Evolutionary conservation across 2,797 vertebrate genomes (phyloP).

Genomic region (Hapalemur alaotrensis): DNA sequence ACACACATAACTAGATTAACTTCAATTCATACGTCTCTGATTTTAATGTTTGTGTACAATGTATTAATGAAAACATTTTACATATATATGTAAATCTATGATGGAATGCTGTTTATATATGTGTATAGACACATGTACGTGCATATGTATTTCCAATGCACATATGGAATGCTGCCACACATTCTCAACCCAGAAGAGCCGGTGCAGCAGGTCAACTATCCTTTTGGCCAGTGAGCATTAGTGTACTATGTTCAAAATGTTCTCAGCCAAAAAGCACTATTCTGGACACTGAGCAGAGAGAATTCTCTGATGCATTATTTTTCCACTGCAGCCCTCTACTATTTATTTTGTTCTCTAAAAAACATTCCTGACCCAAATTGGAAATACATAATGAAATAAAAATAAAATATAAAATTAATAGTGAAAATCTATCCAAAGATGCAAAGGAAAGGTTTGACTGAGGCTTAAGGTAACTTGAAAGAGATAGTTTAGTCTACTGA

Average conservation of each 20-base stretch:
- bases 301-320: not conserved
- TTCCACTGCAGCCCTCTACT: not conserved
- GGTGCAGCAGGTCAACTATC: not conserved
- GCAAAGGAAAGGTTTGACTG: not conserved
- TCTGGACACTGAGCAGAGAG: not conserved
- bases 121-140: not conserved
- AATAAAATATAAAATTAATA: not conserved
- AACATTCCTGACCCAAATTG: not conserved
- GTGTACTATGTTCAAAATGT: not conserved
- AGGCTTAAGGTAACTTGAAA: not conserved
- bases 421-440: not conserved
- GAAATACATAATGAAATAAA: not conserved
- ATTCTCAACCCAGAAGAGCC: not conserved
- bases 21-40: not conserved
- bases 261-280: not conserved
- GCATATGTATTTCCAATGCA: not conserved
- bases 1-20: not conserved
- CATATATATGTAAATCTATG: not conserved
- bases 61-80: not conserved
- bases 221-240: not conserved
- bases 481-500: not conserved
- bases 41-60: not conserved
- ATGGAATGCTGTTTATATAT: not conserved
- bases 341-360: constrained; percentile 27
- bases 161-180: not conserved